phyloP scores from a whole-genome alignment of 2,113 vertebrate species.

The Microcebus ravelobensis region DNA sequence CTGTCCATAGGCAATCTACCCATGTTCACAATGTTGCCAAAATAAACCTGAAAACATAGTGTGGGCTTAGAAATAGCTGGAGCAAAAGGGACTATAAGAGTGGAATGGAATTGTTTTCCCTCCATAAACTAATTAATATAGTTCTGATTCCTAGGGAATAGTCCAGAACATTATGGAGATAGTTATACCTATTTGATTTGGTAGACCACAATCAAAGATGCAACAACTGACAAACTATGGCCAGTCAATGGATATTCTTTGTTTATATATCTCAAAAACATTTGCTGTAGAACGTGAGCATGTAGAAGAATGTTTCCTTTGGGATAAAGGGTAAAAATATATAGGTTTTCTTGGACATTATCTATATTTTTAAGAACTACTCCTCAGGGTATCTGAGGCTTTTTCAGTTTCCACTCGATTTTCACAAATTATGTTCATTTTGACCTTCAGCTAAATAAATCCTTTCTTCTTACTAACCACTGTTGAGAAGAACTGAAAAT shows the following conservation, averaged over 20 bases:
- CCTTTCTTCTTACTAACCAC: not conserved
- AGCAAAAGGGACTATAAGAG: not conserved
- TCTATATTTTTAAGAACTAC: not conserved
- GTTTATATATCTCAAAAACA: not conserved
- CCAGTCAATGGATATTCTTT: not conserved
- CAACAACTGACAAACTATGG: not conserved
- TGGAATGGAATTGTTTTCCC: not conserved
- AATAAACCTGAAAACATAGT: not conserved
- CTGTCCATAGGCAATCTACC: not conserved
- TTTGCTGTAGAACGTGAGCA: not conserved
- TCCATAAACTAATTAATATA: not conserved
- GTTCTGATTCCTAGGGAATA: not conserved
- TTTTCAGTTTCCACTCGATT: not conserved
- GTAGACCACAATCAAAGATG: not conserved
- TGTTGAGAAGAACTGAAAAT: not conserved
- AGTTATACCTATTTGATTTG: not conserved
- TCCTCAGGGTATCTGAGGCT: not conserved
- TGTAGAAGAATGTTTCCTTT: not conserved
- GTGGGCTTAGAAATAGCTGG: not conserved
- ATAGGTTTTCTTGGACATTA: not conserved
- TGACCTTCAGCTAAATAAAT: not conserved
- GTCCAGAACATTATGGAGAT: not conserved
- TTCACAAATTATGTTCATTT: not conserved
- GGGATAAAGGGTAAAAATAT: not conserved
- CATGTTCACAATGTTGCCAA: not conserved